Evolutionary conservation across 2,888 invertebrate genomes (phyloP).

Genomic region (Leptura quadrifasciata): DNA sequence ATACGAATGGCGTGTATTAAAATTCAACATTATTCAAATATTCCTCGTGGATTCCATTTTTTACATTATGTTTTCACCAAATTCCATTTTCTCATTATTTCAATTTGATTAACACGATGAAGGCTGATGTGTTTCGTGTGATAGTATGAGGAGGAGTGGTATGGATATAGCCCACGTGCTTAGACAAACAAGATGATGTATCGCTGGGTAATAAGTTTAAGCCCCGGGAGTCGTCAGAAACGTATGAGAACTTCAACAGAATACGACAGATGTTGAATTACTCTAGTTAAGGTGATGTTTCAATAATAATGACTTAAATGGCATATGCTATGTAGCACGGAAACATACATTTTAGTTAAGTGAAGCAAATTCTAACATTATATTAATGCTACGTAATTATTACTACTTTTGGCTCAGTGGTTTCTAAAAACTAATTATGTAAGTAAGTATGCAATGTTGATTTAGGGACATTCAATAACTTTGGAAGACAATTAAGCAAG

Average conservation of each 20-base stretch:
- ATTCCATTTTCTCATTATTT: constrained; percentile 30
- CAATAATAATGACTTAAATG: constrained; percentile 38
- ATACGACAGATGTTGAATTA: constrained; percentile 42
- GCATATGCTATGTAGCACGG: constrained; percentile 12
- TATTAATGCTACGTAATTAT: background rate
- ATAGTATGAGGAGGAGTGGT: constrained; percentile 22
- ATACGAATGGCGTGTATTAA: constrained; percentile 5
- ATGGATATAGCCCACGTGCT: constrained; percentile 40
- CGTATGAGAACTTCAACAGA: constrained; percentile 38
- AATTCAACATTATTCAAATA: background rate
- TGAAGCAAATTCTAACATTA: constrained; percentile 14
- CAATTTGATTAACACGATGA: constrained; percentile 36
- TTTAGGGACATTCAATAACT: no score
- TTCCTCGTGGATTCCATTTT: constrained; percentile 6
- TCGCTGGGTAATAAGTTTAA: constrained; percentile 41
- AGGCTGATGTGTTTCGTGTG: constrained; percentile 23
- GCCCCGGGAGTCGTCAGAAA: constrained; percentile 41
- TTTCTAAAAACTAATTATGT: no score
- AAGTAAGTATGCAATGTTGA: no score
- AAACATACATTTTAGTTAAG: constrained; percentile 10
- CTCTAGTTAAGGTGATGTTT: constrained; percentile 43
- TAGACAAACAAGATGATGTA: constrained; percentile 44
- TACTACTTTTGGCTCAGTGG: no score
- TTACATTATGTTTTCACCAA: constrained; percentile 18
- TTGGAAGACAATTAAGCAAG: no score